Percentiles rank a stretch among this genome's conserved stretches.
Evolutionary conservation across 2,113 vertebrate species (phyloP).

Genomic region (Ailuropoda melanoleuca): DNA sequence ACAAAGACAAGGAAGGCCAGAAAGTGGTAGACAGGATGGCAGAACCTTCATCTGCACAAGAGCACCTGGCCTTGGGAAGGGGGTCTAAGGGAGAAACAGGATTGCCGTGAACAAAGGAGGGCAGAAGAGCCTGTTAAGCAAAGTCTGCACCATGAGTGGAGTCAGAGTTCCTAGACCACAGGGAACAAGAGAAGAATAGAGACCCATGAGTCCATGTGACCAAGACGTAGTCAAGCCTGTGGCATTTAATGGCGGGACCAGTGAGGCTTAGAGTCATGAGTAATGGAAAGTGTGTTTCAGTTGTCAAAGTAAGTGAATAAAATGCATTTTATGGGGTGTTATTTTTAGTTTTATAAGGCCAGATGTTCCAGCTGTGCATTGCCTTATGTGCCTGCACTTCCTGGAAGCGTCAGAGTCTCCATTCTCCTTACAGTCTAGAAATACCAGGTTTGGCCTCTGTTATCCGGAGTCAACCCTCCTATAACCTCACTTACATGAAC

Average conservation of each 20-base stretch:
- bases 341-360: slow-evolving; percentile 65
- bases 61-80: neutral
- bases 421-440: neutral
- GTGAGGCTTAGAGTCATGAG: neutral
- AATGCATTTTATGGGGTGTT: slow-evolving; percentile 64
- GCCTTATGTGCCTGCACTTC: neutral
- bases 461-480: neutral
- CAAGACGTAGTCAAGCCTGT: neutral
- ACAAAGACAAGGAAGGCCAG: too few relatives aligned
- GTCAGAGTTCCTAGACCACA: fast-evolving
- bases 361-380: slow-evolving; percentile 58
- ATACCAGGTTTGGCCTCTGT: neutral
- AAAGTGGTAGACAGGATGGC: fast-evolving
- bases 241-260: neutral
- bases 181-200: neutral
- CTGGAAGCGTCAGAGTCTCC: neutral
- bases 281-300: slow-evolving; percentile 58
- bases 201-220: fast-evolving
- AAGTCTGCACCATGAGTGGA: fast-evolving
- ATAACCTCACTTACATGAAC: neutral
- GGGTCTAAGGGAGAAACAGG: neutral
- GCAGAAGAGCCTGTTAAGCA: neutral
- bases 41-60: fast-evolving
- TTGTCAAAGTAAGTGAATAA: slow-evolving; percentile 68
- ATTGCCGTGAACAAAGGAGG: neutral